Conservation (phyloP, 1,140 invertebrate species). For the Artemia franciscana region DNA sequence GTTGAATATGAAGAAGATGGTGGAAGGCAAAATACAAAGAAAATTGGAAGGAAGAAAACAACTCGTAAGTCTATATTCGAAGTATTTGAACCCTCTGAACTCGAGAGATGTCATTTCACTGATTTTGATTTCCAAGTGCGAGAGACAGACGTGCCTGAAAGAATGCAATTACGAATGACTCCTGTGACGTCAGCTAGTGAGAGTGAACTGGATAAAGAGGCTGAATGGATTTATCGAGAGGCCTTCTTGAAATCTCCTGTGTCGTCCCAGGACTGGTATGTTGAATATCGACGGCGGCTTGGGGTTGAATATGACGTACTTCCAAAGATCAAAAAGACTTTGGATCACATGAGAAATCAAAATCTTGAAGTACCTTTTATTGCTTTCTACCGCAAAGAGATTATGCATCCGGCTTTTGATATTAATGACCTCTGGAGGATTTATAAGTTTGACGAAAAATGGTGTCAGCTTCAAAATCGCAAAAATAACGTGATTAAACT, state of each 20-base stretch:
- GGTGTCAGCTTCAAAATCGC: conserved; percentile 72
- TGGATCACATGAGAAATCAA: conserved; percentile 89
- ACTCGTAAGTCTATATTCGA: conserved; percentile 76
- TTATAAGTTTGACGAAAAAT: conserved; percentile 86
- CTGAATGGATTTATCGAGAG: conserved; percentile 91
- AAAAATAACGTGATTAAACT: conserved; percentile 59
- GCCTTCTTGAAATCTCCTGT: conserved; percentile 64
- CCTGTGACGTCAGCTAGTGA: conserved; percentile 52
- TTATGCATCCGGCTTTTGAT: conserved; percentile 76
- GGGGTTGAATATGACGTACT: conserved; percentile 33
- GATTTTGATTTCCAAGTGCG: conserved; percentile 76
- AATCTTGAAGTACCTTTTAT: conserved; percentile 93
- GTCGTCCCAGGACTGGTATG: conserved; percentile 37
- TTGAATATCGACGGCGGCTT: conserved; percentile 10
- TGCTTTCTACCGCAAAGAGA: conserved; percentile 94
- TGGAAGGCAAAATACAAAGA: conserved; percentile 28
- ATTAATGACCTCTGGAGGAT: conserved; percentile 95
- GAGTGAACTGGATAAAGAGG: conserved; percentile 76
- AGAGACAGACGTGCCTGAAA: conserved; percentile 66
- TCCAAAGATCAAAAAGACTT: conserved; percentile 71
- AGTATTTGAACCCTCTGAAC: conserved; percentile 88
- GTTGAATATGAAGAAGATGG: conserved; percentile 38
- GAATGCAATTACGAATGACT: conserved; percentile 71
- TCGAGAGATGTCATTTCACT: conserved; percentile 86
- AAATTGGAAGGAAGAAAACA: conserved; percentile 47